These are phyloP conservation scores for Meda fulgida DNA, from an alignment of 2,797 vertebrate genomes.

Conservation along the genomic window DNA sequence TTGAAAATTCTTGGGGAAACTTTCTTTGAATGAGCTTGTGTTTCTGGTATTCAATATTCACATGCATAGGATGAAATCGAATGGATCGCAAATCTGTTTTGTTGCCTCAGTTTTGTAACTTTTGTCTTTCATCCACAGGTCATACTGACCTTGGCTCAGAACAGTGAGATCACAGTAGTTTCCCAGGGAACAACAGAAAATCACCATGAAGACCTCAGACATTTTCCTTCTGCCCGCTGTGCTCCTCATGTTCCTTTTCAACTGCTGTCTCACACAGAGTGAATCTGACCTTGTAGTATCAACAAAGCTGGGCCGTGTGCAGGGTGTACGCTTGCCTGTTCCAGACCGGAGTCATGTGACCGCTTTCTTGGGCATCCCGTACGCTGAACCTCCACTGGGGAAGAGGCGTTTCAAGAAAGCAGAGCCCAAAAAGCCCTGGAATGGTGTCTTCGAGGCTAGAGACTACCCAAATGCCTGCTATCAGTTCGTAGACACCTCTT, in stretches of 20 bases:
- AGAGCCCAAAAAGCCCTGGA: conserved; percentile 82
- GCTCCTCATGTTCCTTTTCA: conserved; percentile 61
- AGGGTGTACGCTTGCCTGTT: conserved; percentile 75
- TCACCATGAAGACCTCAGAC: conserved; percentile 69
- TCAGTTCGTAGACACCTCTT: conserved; percentile 86
- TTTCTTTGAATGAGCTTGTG: background rate
- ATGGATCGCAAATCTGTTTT: background rate
- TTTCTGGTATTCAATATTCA: background rate
- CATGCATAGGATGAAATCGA: background rate
- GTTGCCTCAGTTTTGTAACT: background rate
- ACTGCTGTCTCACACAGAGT: conserved; percentile 65
- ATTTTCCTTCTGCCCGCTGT: conserved; percentile 62
- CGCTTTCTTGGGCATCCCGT: conserved; percentile 90
- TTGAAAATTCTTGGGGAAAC: background rate
- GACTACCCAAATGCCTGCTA: conserved; percentile 84
- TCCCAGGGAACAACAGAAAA: conserved; percentile 49
- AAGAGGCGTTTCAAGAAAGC: conserved; percentile 84
- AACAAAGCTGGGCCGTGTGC: conserved; percentile 79
- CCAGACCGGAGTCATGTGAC: conserved; percentile 77
- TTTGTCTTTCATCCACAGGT: conserved; percentile 49
- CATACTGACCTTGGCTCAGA: conserved; percentile 42
- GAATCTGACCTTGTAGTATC: conserved; percentile 77
- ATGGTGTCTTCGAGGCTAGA: conserved; percentile 76
- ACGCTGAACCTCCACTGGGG: conserved; percentile 85
- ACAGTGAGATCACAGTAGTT: conserved; percentile 23